Conservation (phyloP, 2,888 invertebrate genomes). For the Myathropa florea region DNA sequence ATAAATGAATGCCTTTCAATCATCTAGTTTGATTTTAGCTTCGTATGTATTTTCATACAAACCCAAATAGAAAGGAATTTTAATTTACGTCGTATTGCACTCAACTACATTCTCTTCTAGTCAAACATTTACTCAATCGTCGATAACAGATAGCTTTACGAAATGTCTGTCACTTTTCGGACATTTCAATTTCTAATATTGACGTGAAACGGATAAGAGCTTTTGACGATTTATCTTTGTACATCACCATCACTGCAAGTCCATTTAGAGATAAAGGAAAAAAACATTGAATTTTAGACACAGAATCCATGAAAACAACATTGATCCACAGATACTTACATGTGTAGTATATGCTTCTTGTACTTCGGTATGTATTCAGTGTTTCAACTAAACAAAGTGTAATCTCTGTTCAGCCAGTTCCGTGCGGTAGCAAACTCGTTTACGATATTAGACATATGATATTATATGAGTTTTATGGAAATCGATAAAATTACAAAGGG, state of each 20-base stretch:
- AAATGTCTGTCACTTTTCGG: background rate
- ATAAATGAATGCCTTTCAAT: too few species aligned
- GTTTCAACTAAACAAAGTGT: slow-evolving; percentile 1
- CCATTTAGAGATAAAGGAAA: too few species aligned
- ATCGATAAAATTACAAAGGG: slow-evolving; percentile 51
- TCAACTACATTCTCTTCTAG: background rate
- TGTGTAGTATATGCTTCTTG: background rate
- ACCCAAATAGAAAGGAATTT: too few species aligned
- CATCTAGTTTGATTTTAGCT: background rate
- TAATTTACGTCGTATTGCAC: background rate
- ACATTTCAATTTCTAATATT: slow-evolving; percentile 23
- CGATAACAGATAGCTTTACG: background rate
- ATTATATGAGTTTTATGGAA: background rate
- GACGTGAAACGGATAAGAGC: too few species aligned
- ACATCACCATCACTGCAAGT: too few species aligned
- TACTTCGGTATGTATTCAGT: background rate
- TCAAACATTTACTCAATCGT: slow-evolving; percentile 16
- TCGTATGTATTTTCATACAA: background rate
- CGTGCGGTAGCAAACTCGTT: slow-evolving; percentile 32
- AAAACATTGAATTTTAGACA: background rate
- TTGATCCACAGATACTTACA: too few species aligned
- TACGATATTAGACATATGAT: slow-evolving; percentile 25
- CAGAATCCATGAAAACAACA: background rate
- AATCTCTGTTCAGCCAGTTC: background rate
- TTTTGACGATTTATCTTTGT: background rate